Evolutionary conservation across 2,797 vertebrate genomes (phyloP).

Genomic region (Cynopterus sphinx): DNA sequence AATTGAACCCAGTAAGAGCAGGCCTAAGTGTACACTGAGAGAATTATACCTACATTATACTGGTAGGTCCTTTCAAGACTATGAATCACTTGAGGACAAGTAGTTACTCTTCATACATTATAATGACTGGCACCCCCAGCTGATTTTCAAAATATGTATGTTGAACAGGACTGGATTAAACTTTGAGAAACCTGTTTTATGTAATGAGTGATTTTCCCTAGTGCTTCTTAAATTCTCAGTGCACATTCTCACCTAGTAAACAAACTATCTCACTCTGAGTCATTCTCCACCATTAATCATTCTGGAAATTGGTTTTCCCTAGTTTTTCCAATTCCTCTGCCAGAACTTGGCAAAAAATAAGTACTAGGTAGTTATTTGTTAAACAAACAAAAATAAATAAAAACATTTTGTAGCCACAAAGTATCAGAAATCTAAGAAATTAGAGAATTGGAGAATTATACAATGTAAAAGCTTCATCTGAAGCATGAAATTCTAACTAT

Average conservation of each 20-base stretch:
- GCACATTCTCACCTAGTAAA: not conserved
- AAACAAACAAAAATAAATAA: not conserved
- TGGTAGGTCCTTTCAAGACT: not conserved
- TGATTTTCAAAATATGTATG: not conserved
- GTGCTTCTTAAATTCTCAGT: not conserved
- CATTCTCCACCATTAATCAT: not conserved
- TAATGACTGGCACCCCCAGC: not conserved
- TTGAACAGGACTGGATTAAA: not conserved
- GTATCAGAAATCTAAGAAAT: not conserved
- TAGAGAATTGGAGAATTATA: not conserved
- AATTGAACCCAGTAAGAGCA: not conserved
- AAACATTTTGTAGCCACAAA: not conserved
- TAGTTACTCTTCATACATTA: not conserved
- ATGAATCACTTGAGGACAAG: not conserved
- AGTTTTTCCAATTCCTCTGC: not conserved
- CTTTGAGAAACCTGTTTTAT: not conserved
- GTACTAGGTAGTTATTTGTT: not conserved
- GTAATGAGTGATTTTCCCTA: not conserved
- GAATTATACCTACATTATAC: not conserved
- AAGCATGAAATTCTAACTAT: not conserved
- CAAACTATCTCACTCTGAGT: not conserved
- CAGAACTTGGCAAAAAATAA: not conserved
- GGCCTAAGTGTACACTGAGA: not conserved
- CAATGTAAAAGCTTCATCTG: not conserved
- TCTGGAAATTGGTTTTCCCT: not conserved